These are phyloP conservation scores for Lasioglossum oenotherae DNA, from an alignment of 2,888 invertebrate genomes.

Conservation along the genomic window DNA sequence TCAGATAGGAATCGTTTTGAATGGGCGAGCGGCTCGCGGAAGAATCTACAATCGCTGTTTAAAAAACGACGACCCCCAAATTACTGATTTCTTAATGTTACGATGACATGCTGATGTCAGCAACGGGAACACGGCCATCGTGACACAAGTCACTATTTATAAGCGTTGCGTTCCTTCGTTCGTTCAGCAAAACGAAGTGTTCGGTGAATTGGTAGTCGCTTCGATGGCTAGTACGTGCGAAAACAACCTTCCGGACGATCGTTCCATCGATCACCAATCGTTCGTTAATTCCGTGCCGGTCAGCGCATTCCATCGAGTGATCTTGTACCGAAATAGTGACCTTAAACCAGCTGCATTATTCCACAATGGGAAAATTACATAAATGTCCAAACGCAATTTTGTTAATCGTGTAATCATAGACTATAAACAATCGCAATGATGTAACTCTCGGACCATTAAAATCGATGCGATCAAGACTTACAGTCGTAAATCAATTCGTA, in stretches of 20 bases:
- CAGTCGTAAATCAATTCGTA: not conserved
- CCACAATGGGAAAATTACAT: not conserved
- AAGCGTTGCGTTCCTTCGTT: conserved; percentile 61
- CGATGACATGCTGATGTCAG: conserved; percentile 55
- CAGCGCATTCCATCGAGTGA: not conserved
- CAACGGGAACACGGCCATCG: conserved; percentile 29
- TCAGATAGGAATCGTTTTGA: not conserved
- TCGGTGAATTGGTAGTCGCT: not conserved
- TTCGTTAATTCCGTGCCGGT: not conserved
- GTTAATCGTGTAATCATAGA: not conserved
- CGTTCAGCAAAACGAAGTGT: conserved; percentile 24
- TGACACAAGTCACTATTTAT: conserved; percentile 67
- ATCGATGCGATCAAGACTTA: not conserved
- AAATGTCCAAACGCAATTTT: not conserved
- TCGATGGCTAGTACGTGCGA: conserved; percentile 18
- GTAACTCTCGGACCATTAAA: not conserved
- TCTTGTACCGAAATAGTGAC: not conserved
- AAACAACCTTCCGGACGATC: not conserved
- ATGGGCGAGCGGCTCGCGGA: not conserved
- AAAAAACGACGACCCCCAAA: conserved; percentile 24
- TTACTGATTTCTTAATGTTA: conserved; percentile 23
- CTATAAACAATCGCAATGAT: not conserved
- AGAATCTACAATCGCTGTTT: not conserved
- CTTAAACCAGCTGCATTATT: not conserved
- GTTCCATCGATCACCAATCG: not conserved